Evolutionary conservation across 2,113 vertebrate species (phyloP).

Genomic region (Chloroceryle aenea): DNA sequence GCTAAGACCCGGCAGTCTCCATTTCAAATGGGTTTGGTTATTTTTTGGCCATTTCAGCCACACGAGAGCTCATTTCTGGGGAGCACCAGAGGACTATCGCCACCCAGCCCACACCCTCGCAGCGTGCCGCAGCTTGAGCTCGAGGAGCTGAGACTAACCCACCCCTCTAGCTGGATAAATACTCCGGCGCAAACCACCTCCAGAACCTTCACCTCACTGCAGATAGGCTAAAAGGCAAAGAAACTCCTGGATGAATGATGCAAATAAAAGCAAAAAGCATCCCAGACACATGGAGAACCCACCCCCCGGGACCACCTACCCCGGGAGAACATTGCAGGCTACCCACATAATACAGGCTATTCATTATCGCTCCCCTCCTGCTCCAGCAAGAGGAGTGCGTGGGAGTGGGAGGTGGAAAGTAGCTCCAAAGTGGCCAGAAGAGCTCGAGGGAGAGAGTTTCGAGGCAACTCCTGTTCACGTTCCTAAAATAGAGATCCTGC

Average conservation of each 20-base stretch:
- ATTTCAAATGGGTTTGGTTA: background rate
- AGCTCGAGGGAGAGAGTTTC: background rate
- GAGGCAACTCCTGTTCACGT: background rate
- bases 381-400: background rate
- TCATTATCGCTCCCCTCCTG: background rate
- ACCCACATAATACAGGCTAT: background rate
- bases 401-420: background rate
- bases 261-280: background rate
- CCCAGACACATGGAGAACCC: background rate
- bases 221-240: background rate
- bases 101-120: background rate
- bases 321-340: background rate
- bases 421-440: background rate
- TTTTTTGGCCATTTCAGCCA: background rate
- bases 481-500: background rate
- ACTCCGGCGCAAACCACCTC: background rate
- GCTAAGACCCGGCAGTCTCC: background rate
- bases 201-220: background rate
- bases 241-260: background rate
- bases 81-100: background rate
- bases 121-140: background rate
- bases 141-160: background rate
- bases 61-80: background rate
- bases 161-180: slow-evolving; percentile 3
- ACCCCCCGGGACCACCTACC: background rate